Evolutionary conservation across 2,113 vertebrate genomes (phyloP).

Genomic region (Corythoichthys intestinalis): DNA sequence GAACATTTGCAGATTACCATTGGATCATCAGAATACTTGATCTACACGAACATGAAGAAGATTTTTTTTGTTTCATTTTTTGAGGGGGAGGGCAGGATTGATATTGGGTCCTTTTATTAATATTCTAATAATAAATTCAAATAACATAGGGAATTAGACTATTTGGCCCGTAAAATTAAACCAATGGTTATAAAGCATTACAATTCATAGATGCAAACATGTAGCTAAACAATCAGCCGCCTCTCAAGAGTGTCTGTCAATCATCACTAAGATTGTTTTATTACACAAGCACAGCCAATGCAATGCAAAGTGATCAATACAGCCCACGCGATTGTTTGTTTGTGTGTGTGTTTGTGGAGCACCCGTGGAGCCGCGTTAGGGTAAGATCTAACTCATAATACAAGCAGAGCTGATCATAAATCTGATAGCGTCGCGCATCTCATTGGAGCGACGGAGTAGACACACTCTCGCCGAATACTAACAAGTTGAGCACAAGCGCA

Average conservation of each 20-base stretch:
- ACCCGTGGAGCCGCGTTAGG: not conserved
- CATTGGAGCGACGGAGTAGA: constrained; percentile 51
- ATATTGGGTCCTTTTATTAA: no score
- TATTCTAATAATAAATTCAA: no score
- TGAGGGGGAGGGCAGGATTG: no score
- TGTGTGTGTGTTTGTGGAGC: constrained; percentile 2
- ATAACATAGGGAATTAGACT: no score
- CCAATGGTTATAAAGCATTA: not conserved
- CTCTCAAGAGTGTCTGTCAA: constrained; percentile 55
- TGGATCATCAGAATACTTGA: no score
- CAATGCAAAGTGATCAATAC: constrained; percentile 13
- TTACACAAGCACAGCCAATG: constrained; percentile 13
- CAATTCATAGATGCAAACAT: not conserved
- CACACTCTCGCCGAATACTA: constrained; percentile 45
- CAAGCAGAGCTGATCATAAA: constrained; percentile 4
- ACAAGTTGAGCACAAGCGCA: constrained; percentile 51
- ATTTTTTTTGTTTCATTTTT: no score
- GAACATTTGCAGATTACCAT: no score
- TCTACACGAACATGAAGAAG: no score
- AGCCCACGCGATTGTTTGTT: constrained; percentile 29
- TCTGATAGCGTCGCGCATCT: constrained; percentile 43
- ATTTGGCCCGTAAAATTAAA: not conserved
- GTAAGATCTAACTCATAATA: not conserved
- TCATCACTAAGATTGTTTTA: constrained; percentile 30
- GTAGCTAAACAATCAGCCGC: not conserved